These are phyloP conservation scores for Drosophila ercepeae DNA, from an alignment of 1,140 invertebrate species.

Conservation along the genomic window DNA sequence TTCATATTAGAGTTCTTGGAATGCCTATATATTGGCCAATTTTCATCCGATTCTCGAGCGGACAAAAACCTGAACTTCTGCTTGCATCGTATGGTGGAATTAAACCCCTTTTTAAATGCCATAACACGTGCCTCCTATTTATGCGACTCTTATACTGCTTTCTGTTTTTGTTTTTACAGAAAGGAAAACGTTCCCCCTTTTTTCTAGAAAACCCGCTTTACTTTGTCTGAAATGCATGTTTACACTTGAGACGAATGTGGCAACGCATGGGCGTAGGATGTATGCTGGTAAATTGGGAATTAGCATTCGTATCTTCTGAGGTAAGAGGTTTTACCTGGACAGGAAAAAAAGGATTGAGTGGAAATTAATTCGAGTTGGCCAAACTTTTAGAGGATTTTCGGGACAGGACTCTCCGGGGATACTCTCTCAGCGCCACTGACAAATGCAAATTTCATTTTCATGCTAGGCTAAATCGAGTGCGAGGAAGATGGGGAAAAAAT, in stretches of 20 bases:
- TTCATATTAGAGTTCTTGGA: too few species aligned
- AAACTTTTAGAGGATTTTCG: conserved; percentile 1
- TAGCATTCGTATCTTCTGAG: not conserved
- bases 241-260: conserved; percentile 50
- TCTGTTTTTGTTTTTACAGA: conserved; percentile 17
- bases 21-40: too few species aligned
- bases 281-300: conserved; percentile 2
- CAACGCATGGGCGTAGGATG: conserved; percentile 33
- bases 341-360: conserved; percentile 15
- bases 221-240: conserved; percentile 55
- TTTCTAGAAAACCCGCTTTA: conserved; percentile 28
- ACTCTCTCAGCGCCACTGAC: conserved; percentile 54
- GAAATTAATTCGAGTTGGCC: conserved; percentile 27
- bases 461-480: conserved; percentile 42
- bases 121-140: conserved; percentile 50
- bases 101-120: conserved; percentile 57
- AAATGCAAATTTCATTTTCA: conserved; percentile 74
- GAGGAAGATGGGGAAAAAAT: conserved; percentile 6
- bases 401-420: conserved; percentile 5
- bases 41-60: too few species aligned
- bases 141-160: conserved; percentile 1
- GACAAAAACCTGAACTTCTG: too few species aligned
- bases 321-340: conserved; percentile 9
- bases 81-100: too few species aligned
- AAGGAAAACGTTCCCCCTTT: conserved; percentile 34